Evolutionary conservation across 2,113 vertebrate genomes (phyloP).

Genomic region (Sakesphorus luctuosus): DNA sequence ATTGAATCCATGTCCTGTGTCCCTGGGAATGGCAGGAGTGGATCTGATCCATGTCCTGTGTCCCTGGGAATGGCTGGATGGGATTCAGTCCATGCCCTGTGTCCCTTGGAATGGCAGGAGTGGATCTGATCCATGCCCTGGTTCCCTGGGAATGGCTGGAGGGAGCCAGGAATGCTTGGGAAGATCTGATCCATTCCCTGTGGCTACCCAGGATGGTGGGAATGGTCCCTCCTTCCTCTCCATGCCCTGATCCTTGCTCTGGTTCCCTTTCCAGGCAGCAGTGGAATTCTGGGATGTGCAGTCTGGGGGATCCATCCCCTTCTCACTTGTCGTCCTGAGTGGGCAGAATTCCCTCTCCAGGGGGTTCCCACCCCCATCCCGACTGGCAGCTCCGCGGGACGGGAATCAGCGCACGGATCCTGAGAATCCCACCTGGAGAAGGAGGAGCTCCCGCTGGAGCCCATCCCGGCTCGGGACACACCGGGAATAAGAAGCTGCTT

Average conservation of each 20-base stretch:
- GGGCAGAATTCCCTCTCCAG: background rate
- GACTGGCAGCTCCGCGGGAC: too few species aligned
- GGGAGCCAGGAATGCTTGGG: background rate
- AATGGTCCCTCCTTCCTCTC: background rate
- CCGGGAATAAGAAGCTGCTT: too few species aligned
- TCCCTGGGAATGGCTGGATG: too few species aligned
- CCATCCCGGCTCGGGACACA: too few species aligned
- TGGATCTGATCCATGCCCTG: background rate
- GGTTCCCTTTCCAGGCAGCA: background rate
- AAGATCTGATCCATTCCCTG: background rate
- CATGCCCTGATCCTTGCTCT: background rate
- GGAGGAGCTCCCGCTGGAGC: too few species aligned
- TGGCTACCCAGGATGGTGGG: background rate
- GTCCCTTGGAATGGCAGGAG: too few species aligned
- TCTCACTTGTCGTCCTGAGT: fast-evolving
- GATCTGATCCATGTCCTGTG: too few species aligned
- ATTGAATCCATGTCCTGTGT: too few species aligned
- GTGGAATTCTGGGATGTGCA: fast-evolving
- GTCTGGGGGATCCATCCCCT: fast-evolving
- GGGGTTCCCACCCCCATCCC: background rate
- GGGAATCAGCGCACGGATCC: too few species aligned
- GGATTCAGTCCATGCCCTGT: too few species aligned
- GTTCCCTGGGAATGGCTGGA: background rate
- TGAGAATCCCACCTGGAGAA: background rate
- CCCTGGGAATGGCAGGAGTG: too few species aligned